Evolutionary conservation across 2,113 vertebrate genomes (phyloP), one percentile per base, ranked within the genome.

Genomic region (Pardalotus punctatus): DNA sequence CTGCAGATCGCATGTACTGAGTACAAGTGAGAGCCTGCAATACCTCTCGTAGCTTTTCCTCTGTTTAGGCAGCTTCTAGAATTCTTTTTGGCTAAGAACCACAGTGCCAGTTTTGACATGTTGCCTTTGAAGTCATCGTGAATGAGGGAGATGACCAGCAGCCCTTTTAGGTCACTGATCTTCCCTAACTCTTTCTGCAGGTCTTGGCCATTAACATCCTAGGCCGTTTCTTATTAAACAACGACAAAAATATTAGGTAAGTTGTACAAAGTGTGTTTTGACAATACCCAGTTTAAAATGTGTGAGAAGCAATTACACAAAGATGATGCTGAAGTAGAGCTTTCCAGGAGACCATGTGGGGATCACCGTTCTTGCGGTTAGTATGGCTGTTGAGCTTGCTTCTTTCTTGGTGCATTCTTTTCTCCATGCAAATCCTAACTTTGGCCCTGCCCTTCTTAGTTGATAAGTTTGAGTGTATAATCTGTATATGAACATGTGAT

Each of bases 181-280:
- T 86, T 96, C 56, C 27, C 47, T 89, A 25, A 78, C 19, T 97
- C 21, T 97, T 65, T 97, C 73, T 97, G 35, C 97, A 99, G 99
- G 99, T 99, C 94, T 98, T 99, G 98, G 99, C 99, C 95, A 99
- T 99, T 97, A 99, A 99, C 97, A 99, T 99, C 95, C 98, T 99
- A 86, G 99, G 99, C 93, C 99, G 99, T 88, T 99, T 99, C 98
- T 98, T 99, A 96, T 95, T 99, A 94, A 99, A 99, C 98, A 99
- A 99, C 76, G 99, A 99, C 97, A 99, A 99, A 98, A 99, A 99
- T 97, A 99, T 99, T 97, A 98, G 99, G 99, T 99, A 97, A 97
- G 97, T 86, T 82, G 31, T 50, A 54, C 35, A 27, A 57, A 53
- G 28, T n/a, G 9, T 79, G 24, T 81, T 87, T 79, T 82, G 58